These are phyloP conservation scores for Microcebus jonahi DNA, from an alignment of 2,113 vertebrate species.

Conservation along the genomic window DNA sequence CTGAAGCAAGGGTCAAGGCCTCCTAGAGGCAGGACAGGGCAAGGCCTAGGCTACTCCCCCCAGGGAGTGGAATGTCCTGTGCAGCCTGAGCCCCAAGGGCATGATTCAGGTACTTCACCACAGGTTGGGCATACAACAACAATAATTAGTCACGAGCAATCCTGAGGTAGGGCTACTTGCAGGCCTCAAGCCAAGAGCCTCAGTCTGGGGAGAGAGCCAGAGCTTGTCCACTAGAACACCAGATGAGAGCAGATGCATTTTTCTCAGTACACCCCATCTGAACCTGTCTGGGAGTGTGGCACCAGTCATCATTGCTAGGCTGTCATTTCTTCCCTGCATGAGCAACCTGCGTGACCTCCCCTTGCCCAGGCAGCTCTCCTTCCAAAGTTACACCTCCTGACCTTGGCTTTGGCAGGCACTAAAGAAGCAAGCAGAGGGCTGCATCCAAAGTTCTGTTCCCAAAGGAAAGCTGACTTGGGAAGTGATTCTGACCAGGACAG, in stretches of 20 bases:
- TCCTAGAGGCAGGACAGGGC: not conserved
- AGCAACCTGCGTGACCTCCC: not conserved
- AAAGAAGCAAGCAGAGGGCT: not conserved
- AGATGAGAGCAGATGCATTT: not conserved
- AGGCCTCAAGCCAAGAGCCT: conserved; percentile 2
- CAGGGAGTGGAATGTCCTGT: not conserved
- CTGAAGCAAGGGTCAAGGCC: not conserved
- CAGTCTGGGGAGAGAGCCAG: not conserved
- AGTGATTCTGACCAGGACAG: conserved; percentile 29
- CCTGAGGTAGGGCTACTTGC: not conserved
- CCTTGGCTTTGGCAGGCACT: not conserved
- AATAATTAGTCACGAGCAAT: conserved; percentile 4
- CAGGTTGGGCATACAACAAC: not conserved
- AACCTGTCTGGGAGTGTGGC: not conserved
- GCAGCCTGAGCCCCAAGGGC: not conserved
- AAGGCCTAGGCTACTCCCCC: not conserved
- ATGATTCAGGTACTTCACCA: not conserved
- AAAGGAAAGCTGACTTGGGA: not conserved
- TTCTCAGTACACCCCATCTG: not conserved
- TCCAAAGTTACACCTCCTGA: not conserved
- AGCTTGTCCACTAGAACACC: not conserved
- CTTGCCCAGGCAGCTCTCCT: no score
- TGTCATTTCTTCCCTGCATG: not conserved
- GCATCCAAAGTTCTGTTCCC: not conserved
- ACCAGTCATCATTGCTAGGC: not conserved